Conservation (phyloP, 1,140 invertebrate species). For the Apis cerana region DNA sequence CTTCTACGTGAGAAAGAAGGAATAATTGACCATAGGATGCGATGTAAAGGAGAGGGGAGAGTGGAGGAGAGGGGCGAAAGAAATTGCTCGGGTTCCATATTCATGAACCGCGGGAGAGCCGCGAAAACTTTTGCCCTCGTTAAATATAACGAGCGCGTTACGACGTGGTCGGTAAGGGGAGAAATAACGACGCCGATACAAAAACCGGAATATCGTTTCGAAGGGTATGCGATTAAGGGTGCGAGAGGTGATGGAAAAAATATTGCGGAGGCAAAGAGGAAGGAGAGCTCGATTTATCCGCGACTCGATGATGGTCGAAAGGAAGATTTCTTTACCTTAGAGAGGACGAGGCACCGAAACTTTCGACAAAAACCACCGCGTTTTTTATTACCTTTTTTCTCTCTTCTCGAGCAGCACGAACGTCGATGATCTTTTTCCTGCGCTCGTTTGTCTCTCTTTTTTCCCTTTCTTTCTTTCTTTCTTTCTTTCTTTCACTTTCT, state of each 20-base stretch:
- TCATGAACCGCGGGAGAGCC: slow-evolving; percentile 16
- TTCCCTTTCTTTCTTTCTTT: no score
- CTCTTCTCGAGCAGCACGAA: no score
- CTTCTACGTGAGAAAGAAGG: no score
- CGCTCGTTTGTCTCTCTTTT: no score
- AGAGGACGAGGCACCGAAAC: no score
- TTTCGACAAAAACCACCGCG: no score
- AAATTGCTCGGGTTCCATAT: slow-evolving; percentile 37
- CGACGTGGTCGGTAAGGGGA: neutral
- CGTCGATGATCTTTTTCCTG: no score
- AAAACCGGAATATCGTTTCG: slow-evolving; percentile 3
- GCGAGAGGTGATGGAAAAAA: neutral
- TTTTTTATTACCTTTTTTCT: no score
- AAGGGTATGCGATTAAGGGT: neutral
- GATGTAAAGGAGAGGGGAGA: neutral
- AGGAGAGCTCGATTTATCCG: neutral
- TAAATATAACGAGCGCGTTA: slow-evolving; percentile 38
- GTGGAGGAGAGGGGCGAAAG: neutral
- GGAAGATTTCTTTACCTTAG: no score
- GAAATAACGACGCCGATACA: slow-evolving; percentile 15
- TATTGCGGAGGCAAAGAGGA: neutral
- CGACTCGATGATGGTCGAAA: no score
- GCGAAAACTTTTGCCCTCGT: slow-evolving; percentile 33
- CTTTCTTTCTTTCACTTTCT: no score
- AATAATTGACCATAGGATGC: slow-evolving; percentile 7